Conservation (phyloP, 2,888 invertebrate genomes). For the Agrochola circellaris region DNA sequence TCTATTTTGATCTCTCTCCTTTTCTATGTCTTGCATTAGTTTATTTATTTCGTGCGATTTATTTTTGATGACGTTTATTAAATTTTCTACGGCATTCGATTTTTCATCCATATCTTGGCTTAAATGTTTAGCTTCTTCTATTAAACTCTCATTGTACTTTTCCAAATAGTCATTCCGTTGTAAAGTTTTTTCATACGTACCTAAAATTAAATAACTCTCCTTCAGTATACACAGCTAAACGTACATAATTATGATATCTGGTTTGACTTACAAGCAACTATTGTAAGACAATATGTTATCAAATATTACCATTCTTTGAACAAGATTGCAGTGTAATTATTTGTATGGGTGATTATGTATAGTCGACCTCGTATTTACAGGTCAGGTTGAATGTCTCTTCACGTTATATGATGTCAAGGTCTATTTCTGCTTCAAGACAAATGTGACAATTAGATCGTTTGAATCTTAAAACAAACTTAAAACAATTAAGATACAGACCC, state of each 20-base stretch:
- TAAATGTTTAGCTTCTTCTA: conserved; percentile 73
- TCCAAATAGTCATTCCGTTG: conserved; percentile 80
- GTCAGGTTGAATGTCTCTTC: neutral
- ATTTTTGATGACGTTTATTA: conserved; percentile 73
- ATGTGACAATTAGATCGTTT: neutral
- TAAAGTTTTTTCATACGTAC: conserved; percentile 77
- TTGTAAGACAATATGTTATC: neutral
- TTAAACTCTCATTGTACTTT: conserved; percentile 75
- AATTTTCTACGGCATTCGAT: conserved; percentile 76
- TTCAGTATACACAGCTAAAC: neutral
- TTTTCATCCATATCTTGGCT: conserved; percentile 75
- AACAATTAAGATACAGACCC: neutral
- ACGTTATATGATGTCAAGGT: neutral
- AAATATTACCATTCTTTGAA: neutral
- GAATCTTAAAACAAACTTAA: neutral
- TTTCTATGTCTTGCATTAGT: conserved; percentile 75
- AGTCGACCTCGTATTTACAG: neutral
- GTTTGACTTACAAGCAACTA: neutral
- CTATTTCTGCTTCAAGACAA: neutral
- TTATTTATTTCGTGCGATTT: conserved; percentile 80
- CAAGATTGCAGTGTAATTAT: neutral
- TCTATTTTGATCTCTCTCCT: conserved; percentile 73
- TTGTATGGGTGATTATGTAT: neutral
- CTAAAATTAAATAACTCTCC: conserved; percentile 52
- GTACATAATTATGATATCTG: too few species aligned